Evolutionary conservation across 1,140 invertebrate genomes (phyloP).

Genomic region (Ptiloglossa arizonensis): DNA sequence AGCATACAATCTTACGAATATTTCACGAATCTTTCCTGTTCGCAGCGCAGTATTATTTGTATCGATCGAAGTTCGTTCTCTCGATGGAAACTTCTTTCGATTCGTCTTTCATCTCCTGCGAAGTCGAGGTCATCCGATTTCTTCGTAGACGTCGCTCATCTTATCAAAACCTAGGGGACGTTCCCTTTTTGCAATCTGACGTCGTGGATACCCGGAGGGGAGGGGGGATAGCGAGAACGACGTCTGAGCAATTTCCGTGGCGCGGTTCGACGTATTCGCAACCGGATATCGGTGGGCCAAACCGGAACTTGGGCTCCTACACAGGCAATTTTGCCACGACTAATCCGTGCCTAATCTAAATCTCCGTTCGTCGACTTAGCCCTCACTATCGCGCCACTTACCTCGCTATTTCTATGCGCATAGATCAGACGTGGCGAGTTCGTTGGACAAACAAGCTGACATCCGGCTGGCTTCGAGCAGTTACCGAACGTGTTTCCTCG

Average conservation of each 20-base stretch:
- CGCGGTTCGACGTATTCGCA: constrained; percentile 18
- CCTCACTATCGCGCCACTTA: constrained; percentile 12
- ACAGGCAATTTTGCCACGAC: constrained; percentile 22
- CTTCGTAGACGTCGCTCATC: neutral
- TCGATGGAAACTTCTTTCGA: too few relatives aligned
- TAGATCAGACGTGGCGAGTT: constrained; percentile 28
- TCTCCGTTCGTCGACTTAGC: constrained; percentile 31
- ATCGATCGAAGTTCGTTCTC: too few relatives aligned
- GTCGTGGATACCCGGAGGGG: neutral
- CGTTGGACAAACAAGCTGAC: constrained; percentile 28
- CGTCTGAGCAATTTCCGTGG: constrained; percentile 23
- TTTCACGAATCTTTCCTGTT: too few relatives aligned
- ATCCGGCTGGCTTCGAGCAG: neutral
- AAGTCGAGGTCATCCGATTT: neutral
- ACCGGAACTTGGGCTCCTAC: neutral
- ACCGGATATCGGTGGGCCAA: neutral
- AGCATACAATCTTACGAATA: too few relatives aligned
- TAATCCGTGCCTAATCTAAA: constrained; percentile 48
- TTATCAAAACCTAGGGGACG: neutral
- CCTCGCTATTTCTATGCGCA: constrained; percentile 45
- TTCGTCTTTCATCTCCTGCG: neutral
- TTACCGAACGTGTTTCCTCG: neutral
- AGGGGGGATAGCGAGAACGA: neutral
- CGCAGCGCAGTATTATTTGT: too few relatives aligned
- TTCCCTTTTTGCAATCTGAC: neutral